Conservation (phyloP, 1,140 invertebrate genomes). For the Pseudoatta argentina region DNA sequence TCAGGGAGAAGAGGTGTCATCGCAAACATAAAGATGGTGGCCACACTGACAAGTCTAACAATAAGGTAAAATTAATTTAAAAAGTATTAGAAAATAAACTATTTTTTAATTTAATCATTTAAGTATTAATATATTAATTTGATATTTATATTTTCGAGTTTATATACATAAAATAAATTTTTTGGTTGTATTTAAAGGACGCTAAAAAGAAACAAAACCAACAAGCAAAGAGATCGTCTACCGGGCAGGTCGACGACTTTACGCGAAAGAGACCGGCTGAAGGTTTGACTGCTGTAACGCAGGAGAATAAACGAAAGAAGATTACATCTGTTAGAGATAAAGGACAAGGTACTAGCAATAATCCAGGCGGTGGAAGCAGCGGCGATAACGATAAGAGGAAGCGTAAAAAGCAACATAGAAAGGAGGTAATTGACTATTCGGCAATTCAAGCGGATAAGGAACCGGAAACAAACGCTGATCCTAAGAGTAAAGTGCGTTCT, state of each 20-base stretch:
- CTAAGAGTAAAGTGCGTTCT: slow-evolving; percentile 93
- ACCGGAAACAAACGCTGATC: slow-evolving; percentile 87
- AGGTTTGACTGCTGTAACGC: background rate
- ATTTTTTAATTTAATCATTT: slow-evolving; percentile 1
- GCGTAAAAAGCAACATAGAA: slow-evolving; percentile 85
- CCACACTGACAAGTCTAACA: slow-evolving; percentile 35
- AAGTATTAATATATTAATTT: slow-evolving; percentile 8
- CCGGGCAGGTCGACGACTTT: slow-evolving; percentile 61
- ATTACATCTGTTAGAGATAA: slow-evolving; percentile 71
- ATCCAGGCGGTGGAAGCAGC: slow-evolving; percentile 8
- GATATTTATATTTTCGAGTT: background rate
- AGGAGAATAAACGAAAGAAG: slow-evolving; percentile 79
- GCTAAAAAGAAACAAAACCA: slow-evolving; percentile 80
- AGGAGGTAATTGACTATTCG: slow-evolving; percentile 93
- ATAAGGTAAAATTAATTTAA: slow-evolving; percentile 49
- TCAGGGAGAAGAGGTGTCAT: slow-evolving; percentile 86
- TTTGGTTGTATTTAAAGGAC: slow-evolving; percentile 49
- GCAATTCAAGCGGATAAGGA: slow-evolving; percentile 88
- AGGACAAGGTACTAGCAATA: slow-evolving; percentile 74
- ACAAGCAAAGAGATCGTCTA: slow-evolving; percentile 55
- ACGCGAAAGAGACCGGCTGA: slow-evolving; percentile 62
- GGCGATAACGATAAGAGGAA: slow-evolving; percentile 82
- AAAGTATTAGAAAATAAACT: background rate
- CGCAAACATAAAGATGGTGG: slow-evolving; percentile 81
- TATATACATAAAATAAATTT: slow-evolving; percentile 7